Percentiles rank a stretch among this genome's conserved stretches.
Evolutionary conservation across 2,113 vertebrate species (phyloP).

Genomic region (Syngnathus scovelli): DNA sequence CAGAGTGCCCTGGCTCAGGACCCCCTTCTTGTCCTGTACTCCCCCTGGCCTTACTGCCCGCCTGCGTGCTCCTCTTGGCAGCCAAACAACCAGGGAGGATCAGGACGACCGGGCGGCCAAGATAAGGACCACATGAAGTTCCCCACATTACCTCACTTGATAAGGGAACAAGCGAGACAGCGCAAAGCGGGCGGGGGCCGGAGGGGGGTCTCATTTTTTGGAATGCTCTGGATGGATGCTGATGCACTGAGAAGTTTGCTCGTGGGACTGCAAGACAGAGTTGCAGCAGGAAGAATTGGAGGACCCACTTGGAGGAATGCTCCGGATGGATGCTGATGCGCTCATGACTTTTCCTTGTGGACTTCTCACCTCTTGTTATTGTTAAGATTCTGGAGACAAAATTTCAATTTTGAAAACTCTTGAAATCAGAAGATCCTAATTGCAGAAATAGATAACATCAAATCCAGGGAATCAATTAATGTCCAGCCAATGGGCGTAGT

Average conservation of each 20-base stretch:
- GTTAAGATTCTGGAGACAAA: not conserved
- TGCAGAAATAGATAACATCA: not conserved
- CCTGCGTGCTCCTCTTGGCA: constrained; percentile 64
- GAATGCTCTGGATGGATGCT: constrained; percentile 16
- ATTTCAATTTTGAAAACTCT: not conserved
- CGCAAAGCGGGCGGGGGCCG: constrained; percentile 14
- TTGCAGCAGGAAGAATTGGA: not conserved
- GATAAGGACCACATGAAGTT: constrained; percentile 71
- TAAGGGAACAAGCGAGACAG: constrained; percentile 54
- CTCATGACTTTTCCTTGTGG: not conserved
- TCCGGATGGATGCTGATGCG: not conserved
- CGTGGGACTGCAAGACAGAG: not conserved
- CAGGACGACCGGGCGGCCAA: constrained; percentile 50
- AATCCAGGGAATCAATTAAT: not conserved
- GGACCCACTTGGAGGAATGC: not conserved
- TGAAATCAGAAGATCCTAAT: constrained; percentile 3
- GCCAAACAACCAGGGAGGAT: constrained; percentile 56
- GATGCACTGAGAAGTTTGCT: constrained; percentile 15
- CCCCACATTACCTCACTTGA: constrained; percentile 73
- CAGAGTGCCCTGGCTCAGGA: constrained; percentile 43
- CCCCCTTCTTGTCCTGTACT: constrained; percentile 45
- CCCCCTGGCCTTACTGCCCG: constrained; percentile 54
- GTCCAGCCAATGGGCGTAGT: constrained; percentile 17
- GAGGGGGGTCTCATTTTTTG: constrained; percentile 19
- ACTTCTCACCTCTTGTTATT: not conserved